Conservation (phyloP, 2,113 vertebrate species). For the Propithecus coquereli region DNA sequence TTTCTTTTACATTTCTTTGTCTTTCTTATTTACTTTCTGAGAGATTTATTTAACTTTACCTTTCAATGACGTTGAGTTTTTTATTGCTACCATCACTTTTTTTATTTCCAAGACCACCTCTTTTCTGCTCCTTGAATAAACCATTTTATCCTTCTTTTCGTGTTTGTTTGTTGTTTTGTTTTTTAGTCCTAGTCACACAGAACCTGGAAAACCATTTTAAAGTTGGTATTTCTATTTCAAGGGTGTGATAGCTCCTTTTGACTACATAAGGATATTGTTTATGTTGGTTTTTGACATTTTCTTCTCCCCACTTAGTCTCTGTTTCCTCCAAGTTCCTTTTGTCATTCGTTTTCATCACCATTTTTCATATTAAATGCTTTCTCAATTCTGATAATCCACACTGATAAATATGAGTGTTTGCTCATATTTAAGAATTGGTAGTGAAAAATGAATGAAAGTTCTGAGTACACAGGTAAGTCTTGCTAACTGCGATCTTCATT, state of each 20-base stretch:
- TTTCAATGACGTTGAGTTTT: not conserved
- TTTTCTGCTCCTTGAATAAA: not conserved
- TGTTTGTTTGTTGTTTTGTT: no score
- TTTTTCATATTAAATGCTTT: not conserved
- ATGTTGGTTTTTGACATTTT: slow-evolving; percentile 26
- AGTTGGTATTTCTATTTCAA: not conserved
- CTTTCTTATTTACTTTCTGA: not conserved
- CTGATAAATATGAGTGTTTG: not conserved
- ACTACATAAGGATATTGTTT: not conserved
- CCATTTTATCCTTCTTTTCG: not conserved
- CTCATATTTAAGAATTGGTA: not conserved
- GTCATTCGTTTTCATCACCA: not conserved
- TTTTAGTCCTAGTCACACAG: no score
- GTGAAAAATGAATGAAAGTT: not conserved
- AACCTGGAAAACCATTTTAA: not conserved
- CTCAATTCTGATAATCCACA: not conserved
- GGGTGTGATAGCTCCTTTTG: not conserved
- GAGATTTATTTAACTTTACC: not conserved
- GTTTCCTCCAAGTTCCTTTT: not conserved
- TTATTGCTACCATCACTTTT: not conserved
- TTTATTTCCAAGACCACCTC: not conserved
- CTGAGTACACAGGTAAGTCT: not conserved
- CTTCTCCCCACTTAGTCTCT: not conserved
- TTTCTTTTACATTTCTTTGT: not conserved
- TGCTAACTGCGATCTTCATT: not conserved